phyloP scores from a whole-genome alignment of 2,113 vertebrate genomes.

The Channa maculata region DNA sequence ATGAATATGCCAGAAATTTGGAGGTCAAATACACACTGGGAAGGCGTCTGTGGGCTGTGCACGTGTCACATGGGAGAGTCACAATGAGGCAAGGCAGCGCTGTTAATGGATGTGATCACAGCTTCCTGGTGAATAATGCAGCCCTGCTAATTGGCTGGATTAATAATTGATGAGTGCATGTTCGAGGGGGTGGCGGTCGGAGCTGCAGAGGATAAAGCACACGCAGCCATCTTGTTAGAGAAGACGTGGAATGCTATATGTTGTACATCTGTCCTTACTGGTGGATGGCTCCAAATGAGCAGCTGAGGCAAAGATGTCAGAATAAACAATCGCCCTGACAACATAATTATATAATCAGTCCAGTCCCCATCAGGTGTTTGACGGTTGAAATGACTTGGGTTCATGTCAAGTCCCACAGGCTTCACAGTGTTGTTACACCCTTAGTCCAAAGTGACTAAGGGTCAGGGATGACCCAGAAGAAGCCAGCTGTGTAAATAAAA shows the following conservation, averaged over 20 bases:
- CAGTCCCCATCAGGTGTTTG: constrained; percentile 58
- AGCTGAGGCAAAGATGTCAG: constrained; percentile 56
- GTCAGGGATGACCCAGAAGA: constrained; percentile 38
- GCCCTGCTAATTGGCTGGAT: constrained; percentile 86
- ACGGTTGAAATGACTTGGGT: constrained; percentile 63
- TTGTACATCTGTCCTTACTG: constrained; percentile 44
- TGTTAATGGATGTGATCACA: constrained; percentile 79
- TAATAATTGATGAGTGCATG: constrained; percentile 85
- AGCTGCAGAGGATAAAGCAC: constrained; percentile 43
- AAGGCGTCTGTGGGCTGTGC: neutral
- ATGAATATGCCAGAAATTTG: neutral
- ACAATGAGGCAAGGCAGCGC: constrained; percentile 45
- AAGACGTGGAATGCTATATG: constrained; percentile 47
- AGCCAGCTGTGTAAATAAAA: constrained; percentile 64
- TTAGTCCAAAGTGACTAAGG: constrained; percentile 41
- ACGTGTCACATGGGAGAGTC: constrained; percentile 26
- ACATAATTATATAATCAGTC: constrained; percentile 76
- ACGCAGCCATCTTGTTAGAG: constrained; percentile 61
- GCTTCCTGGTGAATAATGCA: constrained; percentile 84
- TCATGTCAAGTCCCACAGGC: constrained; percentile 61
- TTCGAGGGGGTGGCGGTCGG: constrained; percentile 37
- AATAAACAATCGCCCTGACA: constrained; percentile 73
- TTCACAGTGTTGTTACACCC: constrained; percentile 67
- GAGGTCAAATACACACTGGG: constrained; percentile 1
- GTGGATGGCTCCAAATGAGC: constrained; percentile 30